A percentile compares a stretch with the other conserved stretches of the same genome.
phyloP scores from a whole-genome alignment of 2,113 vertebrate genomes.

The Psilopsiagon aurifrons region DNA sequence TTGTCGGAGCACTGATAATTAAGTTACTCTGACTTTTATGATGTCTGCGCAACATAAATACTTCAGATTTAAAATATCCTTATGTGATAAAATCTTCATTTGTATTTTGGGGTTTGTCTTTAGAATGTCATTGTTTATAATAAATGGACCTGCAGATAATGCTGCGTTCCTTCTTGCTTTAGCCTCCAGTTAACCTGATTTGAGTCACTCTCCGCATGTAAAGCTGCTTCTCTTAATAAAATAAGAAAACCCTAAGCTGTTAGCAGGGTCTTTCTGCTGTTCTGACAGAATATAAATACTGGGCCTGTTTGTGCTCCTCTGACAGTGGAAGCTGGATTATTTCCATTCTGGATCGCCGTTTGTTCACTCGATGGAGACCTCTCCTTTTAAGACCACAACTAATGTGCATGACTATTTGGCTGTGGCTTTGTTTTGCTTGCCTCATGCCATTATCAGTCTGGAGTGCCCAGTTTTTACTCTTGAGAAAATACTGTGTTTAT shows the following conservation, averaged over 20 bases:
- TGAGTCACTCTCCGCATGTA: background rate
- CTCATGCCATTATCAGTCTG: background rate
- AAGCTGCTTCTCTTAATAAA: background rate
- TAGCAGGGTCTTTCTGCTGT: background rate
- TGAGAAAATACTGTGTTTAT: background rate
- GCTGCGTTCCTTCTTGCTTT: background rate
- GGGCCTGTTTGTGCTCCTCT: background rate
- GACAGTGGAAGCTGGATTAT: background rate
- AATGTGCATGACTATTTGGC: fast-evolving
- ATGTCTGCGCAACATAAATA: background rate
- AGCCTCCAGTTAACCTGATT: background rate
- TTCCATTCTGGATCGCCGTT: background rate
- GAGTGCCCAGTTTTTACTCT: background rate
- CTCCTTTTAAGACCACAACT: slow-evolving; percentile 13
- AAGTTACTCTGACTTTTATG: background rate
- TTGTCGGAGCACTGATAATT: background rate
- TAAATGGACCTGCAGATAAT: background rate
- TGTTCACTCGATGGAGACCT: background rate
- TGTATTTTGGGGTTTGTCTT: background rate
- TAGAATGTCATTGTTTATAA: background rate
- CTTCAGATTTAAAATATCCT: background rate
- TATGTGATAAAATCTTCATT: background rate
- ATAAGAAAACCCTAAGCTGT: background rate
- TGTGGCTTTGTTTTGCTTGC: background rate
- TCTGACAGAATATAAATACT: background rate